Conservation (phyloP, 2,888 invertebrate genomes). For the Sinelater perroti region DNA sequence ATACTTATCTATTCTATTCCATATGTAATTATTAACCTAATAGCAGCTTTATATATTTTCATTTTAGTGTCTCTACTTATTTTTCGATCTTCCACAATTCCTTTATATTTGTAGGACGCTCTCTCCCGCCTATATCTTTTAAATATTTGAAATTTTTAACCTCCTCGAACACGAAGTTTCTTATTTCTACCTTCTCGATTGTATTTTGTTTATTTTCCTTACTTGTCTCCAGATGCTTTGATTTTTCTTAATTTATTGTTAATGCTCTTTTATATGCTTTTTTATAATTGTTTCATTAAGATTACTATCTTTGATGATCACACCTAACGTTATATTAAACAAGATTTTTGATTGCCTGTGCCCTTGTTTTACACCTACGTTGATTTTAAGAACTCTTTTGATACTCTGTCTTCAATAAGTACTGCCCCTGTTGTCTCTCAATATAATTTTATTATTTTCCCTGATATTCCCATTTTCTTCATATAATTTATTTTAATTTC, state of each 20-base stretch:
- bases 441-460: too few species aligned
- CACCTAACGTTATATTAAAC: background rate
- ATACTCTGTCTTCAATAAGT: background rate
- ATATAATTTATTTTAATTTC: too few species aligned
- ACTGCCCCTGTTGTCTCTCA: too few species aligned
- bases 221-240: background rate
- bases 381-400: background rate
- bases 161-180: background rate
- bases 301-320: background rate
- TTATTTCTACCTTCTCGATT: background rate
- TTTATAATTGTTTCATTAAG: background rate
- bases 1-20: background rate
- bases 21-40: background rate
- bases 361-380: background rate
- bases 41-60: background rate
- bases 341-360: background rate
- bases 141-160: constrained; percentile 2
- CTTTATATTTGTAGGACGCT: constrained; percentile 3
- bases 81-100: background rate
- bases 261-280: background rate
- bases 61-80: constrained; percentile 1
- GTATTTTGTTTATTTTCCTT: background rate
- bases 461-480: too few species aligned
- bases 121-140: background rate
- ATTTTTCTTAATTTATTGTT: background rate